Percentiles rank a stretch among this genome's conserved stretches.
Evolutionary conservation across 2,113 vertebrate species (phyloP).

Genomic region (Menura novaehollandiae): DNA sequence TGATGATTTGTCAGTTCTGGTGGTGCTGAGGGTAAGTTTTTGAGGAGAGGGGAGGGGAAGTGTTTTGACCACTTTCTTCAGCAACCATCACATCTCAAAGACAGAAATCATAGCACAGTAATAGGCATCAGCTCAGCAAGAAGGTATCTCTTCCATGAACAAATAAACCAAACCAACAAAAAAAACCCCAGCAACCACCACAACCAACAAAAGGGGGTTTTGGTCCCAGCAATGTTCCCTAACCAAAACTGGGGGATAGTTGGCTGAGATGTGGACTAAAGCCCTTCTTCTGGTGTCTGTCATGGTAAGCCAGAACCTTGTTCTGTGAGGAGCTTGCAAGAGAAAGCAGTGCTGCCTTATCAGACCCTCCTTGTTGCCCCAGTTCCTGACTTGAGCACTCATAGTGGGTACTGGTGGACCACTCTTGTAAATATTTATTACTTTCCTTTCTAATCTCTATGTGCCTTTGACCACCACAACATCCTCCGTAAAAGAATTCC

Average conservation of each 20-base stretch:
- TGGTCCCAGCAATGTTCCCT: not conserved
- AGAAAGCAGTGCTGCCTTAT: not conserved
- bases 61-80: not conserved
- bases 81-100: not conserved
- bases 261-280: not conserved
- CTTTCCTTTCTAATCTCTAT: not conserved
- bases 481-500: not conserved
- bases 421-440: not conserved
- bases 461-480: not conserved
- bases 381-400: not conserved
- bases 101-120: not conserved
- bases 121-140: not conserved
- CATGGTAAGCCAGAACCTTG: accelerated
- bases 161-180: not conserved
- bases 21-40: not conserved
- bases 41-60: not conserved
- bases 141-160: not conserved
- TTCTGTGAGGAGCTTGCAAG: not conserved
- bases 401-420: not conserved
- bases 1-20: not conserved
- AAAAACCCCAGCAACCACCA: not conserved
- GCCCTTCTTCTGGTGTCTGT: not conserved
- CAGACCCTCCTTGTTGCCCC: not conserved
- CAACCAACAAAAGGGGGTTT: not conserved
- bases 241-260: not conserved